A percentile compares a stretch with the other conserved stretches of the same genome.
Conservation (phyloP, 1,140 invertebrate genomes). For the Geopemphigus sp. region DNA sequence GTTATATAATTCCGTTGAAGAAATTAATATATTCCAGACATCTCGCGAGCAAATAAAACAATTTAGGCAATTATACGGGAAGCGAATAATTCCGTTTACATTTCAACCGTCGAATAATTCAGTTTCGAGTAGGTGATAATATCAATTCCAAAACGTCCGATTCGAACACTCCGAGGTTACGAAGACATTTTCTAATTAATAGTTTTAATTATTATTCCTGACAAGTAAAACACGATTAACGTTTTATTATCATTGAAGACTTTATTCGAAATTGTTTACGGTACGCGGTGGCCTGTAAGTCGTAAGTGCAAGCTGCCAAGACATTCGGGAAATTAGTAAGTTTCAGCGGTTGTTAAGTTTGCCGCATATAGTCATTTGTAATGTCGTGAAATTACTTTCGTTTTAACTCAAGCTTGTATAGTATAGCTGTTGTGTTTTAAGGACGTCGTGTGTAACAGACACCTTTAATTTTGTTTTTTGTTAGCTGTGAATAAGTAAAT, state of each 20-base stretch:
- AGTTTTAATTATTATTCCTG: slow-evolving; percentile 5
- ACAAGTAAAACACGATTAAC: not conserved
- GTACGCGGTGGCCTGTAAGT: not conserved
- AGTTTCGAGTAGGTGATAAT: not conserved
- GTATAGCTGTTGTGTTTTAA: not conserved
- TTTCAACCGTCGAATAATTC: not conserved
- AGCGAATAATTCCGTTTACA: not conserved
- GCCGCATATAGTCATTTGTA: not conserved
- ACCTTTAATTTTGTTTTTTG: no score
- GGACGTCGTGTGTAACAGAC: not conserved
- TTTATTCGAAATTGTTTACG: not conserved
- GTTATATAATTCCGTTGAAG: no score
- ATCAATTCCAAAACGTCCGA: not conserved
- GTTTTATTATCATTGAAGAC: not conserved
- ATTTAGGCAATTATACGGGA: no score
- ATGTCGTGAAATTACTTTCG: slow-evolving; percentile 9
- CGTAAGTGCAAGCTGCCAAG: not conserved
- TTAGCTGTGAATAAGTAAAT: no score
- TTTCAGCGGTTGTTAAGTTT: not conserved
- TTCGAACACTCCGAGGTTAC: not conserved
- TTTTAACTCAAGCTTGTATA: not conserved
- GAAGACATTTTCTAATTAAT: not conserved
- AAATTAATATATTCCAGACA: no score
- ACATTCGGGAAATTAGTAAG: not conserved
- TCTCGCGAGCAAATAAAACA: no score